Conservation (phyloP, 2,113 vertebrate genomes). For the Hemibagrus wyckioides region DNA sequence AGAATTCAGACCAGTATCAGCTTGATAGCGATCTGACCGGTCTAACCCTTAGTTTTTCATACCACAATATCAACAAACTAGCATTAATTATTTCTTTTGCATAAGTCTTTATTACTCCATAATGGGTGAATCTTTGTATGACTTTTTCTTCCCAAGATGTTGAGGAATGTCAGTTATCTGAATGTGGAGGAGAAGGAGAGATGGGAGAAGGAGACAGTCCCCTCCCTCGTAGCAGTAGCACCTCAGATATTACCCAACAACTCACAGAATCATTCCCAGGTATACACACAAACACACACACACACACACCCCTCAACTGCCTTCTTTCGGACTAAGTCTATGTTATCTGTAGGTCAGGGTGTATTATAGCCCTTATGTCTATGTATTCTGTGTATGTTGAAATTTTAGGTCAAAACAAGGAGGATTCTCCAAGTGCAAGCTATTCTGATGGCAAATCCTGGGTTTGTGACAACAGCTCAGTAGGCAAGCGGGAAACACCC, state of each 20-base stretch:
- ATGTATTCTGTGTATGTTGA: background rate
- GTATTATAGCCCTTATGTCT: background rate
- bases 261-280: conserved; percentile 80
- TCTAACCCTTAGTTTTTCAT: background rate
- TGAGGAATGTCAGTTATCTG: conserved; percentile 85
- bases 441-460: conserved; percentile 71
- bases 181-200: conserved; percentile 73
- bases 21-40: background rate
- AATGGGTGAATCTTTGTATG: conserved; percentile 33
- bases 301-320: background rate
- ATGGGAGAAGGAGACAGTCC: conserved; percentile 75
- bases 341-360: background rate
- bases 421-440: conserved; percentile 74
- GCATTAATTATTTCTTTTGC: background rate
- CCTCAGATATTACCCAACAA: conserved; percentile 88
- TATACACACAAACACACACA: conserved; percentile 54
- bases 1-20: background rate
- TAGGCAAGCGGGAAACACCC: conserved; percentile 74
- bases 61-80: background rate
- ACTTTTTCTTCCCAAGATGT: conserved; percentile 74
- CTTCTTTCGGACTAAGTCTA: background rate
- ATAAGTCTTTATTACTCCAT: background rate
- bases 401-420: conserved; percentile 80
- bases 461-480: conserved; percentile 71
- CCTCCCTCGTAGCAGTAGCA: conserved; percentile 87